phyloP scores from a whole-genome alignment of 2,888 invertebrate species.

The Hydrotaea cyrtoneurina region DNA sequence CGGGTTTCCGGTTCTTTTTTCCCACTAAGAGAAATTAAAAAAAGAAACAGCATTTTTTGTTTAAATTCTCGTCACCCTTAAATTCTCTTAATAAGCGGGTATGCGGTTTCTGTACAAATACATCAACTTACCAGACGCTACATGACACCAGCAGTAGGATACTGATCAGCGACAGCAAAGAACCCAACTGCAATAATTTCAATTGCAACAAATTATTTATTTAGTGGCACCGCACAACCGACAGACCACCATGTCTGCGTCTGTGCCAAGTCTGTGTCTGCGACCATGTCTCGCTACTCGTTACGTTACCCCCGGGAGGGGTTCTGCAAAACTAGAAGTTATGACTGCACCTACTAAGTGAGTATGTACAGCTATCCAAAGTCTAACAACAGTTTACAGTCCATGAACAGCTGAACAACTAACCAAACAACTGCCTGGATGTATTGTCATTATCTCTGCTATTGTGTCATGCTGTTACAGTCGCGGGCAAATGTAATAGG shows the following conservation, averaged over 20 bases:
- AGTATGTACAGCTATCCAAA: not conserved
- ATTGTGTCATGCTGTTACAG: not conserved
- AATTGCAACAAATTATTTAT: constrained; percentile 17
- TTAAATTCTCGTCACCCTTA: too few species aligned
- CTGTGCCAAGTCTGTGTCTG: not conserved
- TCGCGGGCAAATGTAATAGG: not conserved
- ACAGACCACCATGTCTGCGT: not conserved
- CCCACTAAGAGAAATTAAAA: too few species aligned
- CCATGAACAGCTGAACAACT: not conserved
- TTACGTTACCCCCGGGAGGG: not conserved
- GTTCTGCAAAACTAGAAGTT: not conserved
- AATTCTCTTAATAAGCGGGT: too few species aligned
- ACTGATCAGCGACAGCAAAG: not conserved
- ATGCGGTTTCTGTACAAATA: too few species aligned
- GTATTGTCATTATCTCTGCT: not conserved
- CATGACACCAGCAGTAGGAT: too few species aligned
- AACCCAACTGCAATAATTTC: not conserved
- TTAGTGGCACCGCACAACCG: not conserved
- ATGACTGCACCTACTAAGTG: not conserved
- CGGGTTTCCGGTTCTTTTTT: too few species aligned
- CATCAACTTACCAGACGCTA: not conserved
- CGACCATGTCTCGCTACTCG: not conserved
- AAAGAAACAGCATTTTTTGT: too few species aligned
- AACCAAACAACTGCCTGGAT: not conserved
- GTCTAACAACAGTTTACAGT: not conserved